Evolutionary conservation across 2,797 vertebrate genomes (phyloP).

Genomic region (Platyrinchus mystaceus): DNA sequence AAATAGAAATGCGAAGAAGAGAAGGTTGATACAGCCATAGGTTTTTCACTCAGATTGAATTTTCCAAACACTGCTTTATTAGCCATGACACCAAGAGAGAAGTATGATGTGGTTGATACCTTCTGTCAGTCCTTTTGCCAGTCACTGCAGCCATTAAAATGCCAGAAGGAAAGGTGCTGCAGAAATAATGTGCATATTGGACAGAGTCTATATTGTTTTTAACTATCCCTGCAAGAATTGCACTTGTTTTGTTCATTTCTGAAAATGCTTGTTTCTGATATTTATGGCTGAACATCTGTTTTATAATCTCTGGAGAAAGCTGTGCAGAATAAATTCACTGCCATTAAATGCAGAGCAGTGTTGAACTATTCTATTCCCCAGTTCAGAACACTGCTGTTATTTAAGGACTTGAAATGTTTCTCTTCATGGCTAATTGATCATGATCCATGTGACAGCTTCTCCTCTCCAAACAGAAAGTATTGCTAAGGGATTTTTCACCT

Average conservation of each 20-base stretch:
- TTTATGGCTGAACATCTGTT: conserved; percentile 25
- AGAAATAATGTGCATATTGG: not conserved
- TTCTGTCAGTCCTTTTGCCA: not conserved
- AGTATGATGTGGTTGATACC: not conserved
- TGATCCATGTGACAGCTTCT: not conserved
- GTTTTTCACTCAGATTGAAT: not conserved
- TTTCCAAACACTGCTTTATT: not conserved
- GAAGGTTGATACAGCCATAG: not conserved
- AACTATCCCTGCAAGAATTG: not conserved
- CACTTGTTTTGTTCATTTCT: not conserved
- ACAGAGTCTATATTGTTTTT: not conserved
- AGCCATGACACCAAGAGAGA: not conserved
- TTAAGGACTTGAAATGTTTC: conserved; percentile 16
- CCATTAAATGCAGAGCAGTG: not conserved
- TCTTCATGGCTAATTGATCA: conserved; percentile 8
- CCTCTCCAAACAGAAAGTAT: not conserved
- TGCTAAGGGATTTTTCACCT: not conserved
- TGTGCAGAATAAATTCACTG: not conserved
- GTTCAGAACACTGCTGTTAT: not conserved
- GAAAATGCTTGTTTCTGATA: not conserved
- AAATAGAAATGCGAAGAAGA: not conserved
- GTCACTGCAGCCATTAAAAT: not conserved
- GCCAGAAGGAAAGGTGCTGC: not conserved
- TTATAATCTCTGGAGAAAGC: conserved; percentile 15
- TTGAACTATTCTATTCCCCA: not conserved